These are phyloP conservation scores for Tetragonula carbonaria DNA, from an alignment of 2,888 invertebrate genomes.

Conservation along the genomic window DNA sequence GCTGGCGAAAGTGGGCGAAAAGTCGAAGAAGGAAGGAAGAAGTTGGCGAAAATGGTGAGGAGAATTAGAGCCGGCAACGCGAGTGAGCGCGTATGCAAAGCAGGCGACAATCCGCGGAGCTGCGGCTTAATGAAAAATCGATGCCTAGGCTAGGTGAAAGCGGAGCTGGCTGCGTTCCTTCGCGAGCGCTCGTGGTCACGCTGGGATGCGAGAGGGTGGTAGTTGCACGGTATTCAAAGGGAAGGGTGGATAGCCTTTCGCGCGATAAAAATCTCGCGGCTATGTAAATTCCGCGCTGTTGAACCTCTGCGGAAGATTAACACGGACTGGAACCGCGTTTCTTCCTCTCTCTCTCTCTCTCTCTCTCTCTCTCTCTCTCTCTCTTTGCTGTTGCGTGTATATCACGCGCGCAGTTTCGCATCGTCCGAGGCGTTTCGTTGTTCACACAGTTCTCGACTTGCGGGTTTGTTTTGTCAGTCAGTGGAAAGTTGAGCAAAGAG, in stretches of 20 bases:
- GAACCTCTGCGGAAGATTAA: constrained; percentile 73
- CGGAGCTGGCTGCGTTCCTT: constrained; percentile 41
- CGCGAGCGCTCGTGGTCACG: constrained; percentile 6
- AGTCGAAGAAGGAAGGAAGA: constrained; percentile 1
- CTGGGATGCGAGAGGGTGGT: constrained; percentile 34
- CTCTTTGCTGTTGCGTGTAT: neutral
- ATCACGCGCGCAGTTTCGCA: neutral
- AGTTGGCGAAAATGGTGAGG: constrained; percentile 8
- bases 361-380: neutral
- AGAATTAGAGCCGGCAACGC: constrained; percentile 51
- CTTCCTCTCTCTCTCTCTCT: constrained; percentile 1
- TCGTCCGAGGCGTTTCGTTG: constrained; percentile 9
- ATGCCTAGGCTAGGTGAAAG: constrained; percentile 60
- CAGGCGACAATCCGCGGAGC: constrained; percentile 42
- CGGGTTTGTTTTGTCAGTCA: neutral
- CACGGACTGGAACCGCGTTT: constrained; percentile 35
- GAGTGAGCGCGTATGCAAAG: constrained; percentile 67
- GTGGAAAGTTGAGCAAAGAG: neutral
- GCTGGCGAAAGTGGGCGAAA: neutral
- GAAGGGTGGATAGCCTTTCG: constrained; percentile 57
- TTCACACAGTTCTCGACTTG: neutral
- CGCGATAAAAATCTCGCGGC: constrained; percentile 70
- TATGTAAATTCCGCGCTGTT: constrained; percentile 70
- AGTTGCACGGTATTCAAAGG: constrained; percentile 20
- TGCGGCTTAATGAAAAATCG: constrained; percentile 77